A percentile compares a stretch with the other conserved stretches of the same genome.
Conservation (phyloP, 2,888 invertebrate species). For the Myopa tessellatipennis region DNA sequence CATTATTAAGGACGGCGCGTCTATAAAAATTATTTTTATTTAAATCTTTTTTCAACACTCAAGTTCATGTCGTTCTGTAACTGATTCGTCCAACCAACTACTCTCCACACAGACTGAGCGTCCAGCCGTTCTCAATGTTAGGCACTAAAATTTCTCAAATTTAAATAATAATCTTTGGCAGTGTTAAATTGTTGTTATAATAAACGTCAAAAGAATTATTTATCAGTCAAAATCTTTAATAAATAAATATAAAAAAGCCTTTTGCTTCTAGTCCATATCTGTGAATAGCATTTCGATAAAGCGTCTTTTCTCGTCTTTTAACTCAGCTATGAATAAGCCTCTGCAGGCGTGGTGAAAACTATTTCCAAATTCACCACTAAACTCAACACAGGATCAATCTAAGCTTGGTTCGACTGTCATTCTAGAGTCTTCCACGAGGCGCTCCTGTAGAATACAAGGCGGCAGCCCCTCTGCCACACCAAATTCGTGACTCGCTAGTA, state of each 20-base stretch:
- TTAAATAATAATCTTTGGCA: slow-evolving; percentile 18
- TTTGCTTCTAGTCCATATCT: no score
- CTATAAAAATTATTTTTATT: no score
- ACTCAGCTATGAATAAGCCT: background rate
- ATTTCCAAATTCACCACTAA: background rate
- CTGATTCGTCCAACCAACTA: background rate
- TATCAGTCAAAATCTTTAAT: background rate
- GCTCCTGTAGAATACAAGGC: slow-evolving; percentile 14
- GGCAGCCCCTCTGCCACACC: background rate
- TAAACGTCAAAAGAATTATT: background rate
- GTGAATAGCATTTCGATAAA: background rate
- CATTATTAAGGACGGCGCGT: no score
- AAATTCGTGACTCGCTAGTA: slow-evolving; percentile 15
- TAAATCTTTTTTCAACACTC: no score
- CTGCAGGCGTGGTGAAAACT: background rate
- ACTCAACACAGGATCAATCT: background rate
- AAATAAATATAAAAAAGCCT: background rate
- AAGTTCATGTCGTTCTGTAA: background rate
- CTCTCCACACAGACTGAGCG: background rate
- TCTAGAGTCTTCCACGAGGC: slow-evolving; percentile 9
- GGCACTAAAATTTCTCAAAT: background rate
- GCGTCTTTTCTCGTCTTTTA: background rate
- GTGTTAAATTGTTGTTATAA: background rate
- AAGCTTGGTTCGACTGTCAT: background rate
- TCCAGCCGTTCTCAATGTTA: background rate